Conservation (phyloP, 2,113 vertebrate species). For the Epinephelus moara region DNA sequence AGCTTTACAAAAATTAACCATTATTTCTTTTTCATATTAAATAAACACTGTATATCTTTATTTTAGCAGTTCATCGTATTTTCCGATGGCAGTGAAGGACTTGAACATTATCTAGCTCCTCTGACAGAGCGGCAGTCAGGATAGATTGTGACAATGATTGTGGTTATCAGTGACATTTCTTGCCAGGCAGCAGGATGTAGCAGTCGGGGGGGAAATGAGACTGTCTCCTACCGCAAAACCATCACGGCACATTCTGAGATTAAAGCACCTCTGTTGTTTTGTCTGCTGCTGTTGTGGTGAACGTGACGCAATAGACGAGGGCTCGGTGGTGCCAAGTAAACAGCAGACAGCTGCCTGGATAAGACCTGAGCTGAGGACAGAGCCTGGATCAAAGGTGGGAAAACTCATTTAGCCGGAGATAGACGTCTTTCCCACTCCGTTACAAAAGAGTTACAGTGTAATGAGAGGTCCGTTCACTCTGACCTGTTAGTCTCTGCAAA, state of each 20-base stretch:
- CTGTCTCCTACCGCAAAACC: background rate
- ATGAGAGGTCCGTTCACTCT: background rate
- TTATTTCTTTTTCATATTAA: background rate
- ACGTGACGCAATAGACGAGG: background rate
- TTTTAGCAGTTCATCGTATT: background rate
- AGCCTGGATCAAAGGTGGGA: slow-evolving; percentile 12
- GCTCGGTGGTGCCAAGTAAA: slow-evolving; percentile 3
- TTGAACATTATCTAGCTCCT: background rate
- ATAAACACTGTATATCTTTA: background rate
- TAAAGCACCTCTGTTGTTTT: slow-evolving; percentile 41
- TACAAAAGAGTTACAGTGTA: background rate
- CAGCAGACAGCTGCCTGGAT: slow-evolving; percentile 35
- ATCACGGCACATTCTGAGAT: slow-evolving; percentile 12
- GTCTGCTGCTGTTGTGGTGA: slow-evolving; percentile 29
- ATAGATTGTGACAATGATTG: slow-evolving; percentile 8
- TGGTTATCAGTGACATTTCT: slow-evolving; percentile 30
- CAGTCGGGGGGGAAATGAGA: slow-evolving; percentile 25
- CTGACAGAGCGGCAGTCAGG: background rate
- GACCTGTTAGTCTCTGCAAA: background rate
- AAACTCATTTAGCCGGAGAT: background rate
- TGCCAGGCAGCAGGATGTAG: background rate
- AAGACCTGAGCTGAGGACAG: slow-evolving; percentile 29
- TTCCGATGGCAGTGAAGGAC: background rate
- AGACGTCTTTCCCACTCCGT: background rate
- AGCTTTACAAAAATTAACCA: background rate